phyloP scores from a whole-genome alignment of 2,797 vertebrate species.

The Mycteria americana region DNA sequence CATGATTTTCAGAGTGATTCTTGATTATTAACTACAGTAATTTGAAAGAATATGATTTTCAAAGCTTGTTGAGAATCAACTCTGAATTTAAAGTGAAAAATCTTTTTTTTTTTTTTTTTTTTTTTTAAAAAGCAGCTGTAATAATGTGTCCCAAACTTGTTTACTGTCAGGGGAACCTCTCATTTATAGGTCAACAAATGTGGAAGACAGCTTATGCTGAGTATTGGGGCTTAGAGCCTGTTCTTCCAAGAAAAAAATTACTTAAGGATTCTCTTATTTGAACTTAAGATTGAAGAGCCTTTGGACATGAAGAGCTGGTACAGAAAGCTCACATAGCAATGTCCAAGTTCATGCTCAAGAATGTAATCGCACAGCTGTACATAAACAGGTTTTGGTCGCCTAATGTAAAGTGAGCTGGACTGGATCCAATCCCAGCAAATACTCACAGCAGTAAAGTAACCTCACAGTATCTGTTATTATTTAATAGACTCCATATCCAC shows the following conservation, averaged over 20 bases:
- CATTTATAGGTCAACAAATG: background rate
- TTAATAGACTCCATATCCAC: background rate
- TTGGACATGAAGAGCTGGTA: background rate
- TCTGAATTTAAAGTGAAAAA: background rate
- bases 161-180: background rate
- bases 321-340: background rate
- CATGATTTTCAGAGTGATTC: background rate
- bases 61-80: background rate
- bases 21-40: background rate
- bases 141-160: background rate
- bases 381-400: background rate
- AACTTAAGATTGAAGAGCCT: background rate
- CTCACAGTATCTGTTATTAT: background rate
- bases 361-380: background rate
- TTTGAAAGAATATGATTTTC: background rate
- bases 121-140: background rate
- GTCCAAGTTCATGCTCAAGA: background rate
- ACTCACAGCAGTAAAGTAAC: background rate
- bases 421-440: background rate
- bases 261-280: background rate
- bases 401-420: background rate
- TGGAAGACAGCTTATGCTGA: background rate
- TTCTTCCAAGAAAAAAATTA: background rate
- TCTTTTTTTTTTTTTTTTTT: too few species aligned
- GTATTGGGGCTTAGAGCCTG: background rate